Percentiles rank a stretch among this genome's conserved stretches.
Evolutionary conservation across 2,113 vertebrate species (phyloP).

Genomic region (Phycodurus eques): DNA sequence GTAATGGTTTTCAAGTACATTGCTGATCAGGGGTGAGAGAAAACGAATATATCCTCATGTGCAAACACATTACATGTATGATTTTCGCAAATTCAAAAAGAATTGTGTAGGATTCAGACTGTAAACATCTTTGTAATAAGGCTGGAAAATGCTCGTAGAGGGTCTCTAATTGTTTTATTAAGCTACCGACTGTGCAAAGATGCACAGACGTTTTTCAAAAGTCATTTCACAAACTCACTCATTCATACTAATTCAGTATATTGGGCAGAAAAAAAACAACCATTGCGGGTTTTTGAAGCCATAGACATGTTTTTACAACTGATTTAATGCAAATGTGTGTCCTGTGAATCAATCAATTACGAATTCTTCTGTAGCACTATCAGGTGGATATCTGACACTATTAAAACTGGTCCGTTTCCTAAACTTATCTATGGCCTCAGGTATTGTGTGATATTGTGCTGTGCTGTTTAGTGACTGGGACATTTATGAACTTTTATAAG

Average conservation of each 20-base stretch:
- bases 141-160: too few relatives aligned
- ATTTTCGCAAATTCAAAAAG: not conserved
- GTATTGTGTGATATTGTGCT: conserved; percentile 24
- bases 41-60: not conserved
- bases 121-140: not conserved
- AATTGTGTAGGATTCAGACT: not conserved
- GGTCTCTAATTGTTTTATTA: too few relatives aligned
- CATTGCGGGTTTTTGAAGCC: too few relatives aligned
- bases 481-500: not conserved
- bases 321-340: not conserved
- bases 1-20: not conserved
- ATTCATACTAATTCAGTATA: too few relatives aligned
- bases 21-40: conserved; percentile 19
- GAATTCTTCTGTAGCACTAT: not conserved
- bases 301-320: too few relatives aligned
- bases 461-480: conserved; percentile 7
- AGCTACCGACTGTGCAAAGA: too few relatives aligned
- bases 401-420: conserved; percentile 21
- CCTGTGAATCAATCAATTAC: conserved; percentile 6
- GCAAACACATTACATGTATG: not conserved
- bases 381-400: conserved; percentile 24
- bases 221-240: too few relatives aligned
- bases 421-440: conserved; percentile 29
- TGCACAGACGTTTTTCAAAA: too few relatives aligned
- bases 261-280: too few relatives aligned